A percentile compares a stretch with the other conserved stretches of the same genome.
phyloP scores from a whole-genome alignment of 2,888 invertebrate genomes.

The Nezara viridula region DNA sequence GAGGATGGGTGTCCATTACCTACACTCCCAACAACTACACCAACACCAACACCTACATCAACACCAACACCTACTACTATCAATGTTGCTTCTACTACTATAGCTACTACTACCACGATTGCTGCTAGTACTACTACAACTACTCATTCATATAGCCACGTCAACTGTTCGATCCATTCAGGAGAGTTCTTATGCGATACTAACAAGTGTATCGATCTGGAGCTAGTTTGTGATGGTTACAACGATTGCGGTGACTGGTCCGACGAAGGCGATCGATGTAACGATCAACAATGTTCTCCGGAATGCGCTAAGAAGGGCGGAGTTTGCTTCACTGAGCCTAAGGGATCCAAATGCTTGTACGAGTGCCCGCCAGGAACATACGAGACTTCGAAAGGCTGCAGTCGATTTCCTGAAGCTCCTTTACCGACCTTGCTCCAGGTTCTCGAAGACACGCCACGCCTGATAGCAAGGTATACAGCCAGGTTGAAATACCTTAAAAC shows the following conservation, averaged over 20 bases:
- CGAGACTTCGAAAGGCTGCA: constrained; percentile 20
- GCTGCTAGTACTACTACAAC: too few relatives aligned
- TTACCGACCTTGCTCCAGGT: not conserved
- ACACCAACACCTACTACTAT: too few relatives aligned
- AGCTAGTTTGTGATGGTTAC: not conserved
- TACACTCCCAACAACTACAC: too few relatives aligned
- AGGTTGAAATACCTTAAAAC: not conserved
- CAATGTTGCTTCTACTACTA: too few relatives aligned
- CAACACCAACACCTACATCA: too few relatives aligned
- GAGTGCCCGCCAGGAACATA: constrained; percentile 18
- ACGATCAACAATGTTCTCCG: not conserved
- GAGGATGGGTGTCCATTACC: not conserved
- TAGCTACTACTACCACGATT: too few relatives aligned
- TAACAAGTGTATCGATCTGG: not conserved
- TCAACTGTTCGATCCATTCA: not conserved
- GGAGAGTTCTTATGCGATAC: constrained; percentile 12
- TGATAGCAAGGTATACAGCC: not conserved
- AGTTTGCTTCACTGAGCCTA: not conserved
- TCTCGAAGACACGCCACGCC: constrained; percentile 8
- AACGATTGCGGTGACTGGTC: constrained; percentile 44
- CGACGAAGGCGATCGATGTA: constrained; percentile 21
- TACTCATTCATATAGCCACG: too few relatives aligned
- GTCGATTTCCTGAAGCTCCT: not conserved
- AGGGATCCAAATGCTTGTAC: not conserved
- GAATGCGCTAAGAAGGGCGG: not conserved